These are phyloP conservation scores for Molanna angustata DNA, from an alignment of 2,888 invertebrate species.

Conservation along the genomic window DNA sequence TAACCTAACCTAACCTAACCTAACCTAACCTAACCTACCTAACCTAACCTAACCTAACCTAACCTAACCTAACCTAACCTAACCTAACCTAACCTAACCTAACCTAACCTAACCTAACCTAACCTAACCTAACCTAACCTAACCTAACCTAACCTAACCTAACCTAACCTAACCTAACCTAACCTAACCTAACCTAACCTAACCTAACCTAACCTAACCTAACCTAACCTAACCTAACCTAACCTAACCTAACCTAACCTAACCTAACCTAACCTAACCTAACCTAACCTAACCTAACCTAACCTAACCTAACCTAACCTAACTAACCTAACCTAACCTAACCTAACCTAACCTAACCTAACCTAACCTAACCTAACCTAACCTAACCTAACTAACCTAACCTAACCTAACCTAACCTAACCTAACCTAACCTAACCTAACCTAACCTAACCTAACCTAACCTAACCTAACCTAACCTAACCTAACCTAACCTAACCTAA, in stretches of 20 bases:
- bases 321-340: slow-evolving; percentile 19
- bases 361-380: slow-evolving; percentile 31
- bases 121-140: slow-evolving; percentile 22
- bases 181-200: slow-evolving; percentile 23
- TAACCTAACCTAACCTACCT: slow-evolving; percentile 25
- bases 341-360: slow-evolving; percentile 25
- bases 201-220: no score
- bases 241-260: slow-evolving; percentile 14
- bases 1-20: slow-evolving; percentile 22
- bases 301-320: slow-evolving; percentile 16
- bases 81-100: no score
- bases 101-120: slow-evolving; percentile 24
- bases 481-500: slow-evolving; percentile 20
- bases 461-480: slow-evolving; percentile 17
- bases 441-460: slow-evolving; percentile 25
- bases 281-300: slow-evolving; percentile 5
- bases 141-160: slow-evolving; percentile 23
- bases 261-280: slow-evolving; percentile 9
- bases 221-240: slow-evolving; percentile 19
- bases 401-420: slow-evolving; percentile 23
- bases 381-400: slow-evolving; percentile 22
- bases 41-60: slow-evolving; percentile 16
- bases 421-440: no score
- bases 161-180: slow-evolving; percentile 23
- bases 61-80: no score